Conservation (phyloP, 2,113 vertebrate genomes). For the Apodemus speciosus region DNA sequence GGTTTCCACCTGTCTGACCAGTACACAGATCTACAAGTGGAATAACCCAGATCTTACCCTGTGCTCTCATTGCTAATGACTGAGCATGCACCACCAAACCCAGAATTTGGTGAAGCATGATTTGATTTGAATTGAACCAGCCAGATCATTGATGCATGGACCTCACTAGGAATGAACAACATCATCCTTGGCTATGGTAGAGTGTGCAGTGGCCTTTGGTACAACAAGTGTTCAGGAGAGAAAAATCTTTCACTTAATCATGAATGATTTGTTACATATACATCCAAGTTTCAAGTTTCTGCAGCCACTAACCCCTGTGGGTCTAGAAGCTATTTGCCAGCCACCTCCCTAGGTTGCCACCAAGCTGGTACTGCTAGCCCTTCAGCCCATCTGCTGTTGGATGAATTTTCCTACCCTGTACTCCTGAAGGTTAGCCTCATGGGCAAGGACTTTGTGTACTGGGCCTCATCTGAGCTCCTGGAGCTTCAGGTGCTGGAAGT, state of each 20-base stretch:
- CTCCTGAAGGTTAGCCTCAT: no score
- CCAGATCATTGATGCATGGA: accelerated
- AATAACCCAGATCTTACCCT: not conserved
- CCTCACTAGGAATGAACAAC: accelerated
- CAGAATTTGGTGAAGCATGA: accelerated
- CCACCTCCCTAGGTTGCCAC: accelerated
- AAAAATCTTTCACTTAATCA: not conserved
- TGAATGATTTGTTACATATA: accelerated
- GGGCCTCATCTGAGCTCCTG: accelerated
- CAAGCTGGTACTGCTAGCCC: accelerated
- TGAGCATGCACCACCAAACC: accelerated
- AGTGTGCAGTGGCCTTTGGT: accelerated
- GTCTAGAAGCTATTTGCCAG: not conserved
- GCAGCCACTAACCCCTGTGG: accelerated
- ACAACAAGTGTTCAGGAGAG: not conserved
- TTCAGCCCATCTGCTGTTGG: not conserved
- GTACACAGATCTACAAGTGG: not conserved
- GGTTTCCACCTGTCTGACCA: accelerated
- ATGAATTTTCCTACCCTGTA: no score
- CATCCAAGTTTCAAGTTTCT: not conserved
- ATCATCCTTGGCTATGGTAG: accelerated
- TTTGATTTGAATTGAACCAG: not conserved
- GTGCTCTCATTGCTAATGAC: accelerated
- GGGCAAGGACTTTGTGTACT: accelerated
- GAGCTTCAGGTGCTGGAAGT: accelerated